phyloP scores from a whole-genome alignment of 1,140 invertebrate species.

The Papilio polyxenes region DNA sequence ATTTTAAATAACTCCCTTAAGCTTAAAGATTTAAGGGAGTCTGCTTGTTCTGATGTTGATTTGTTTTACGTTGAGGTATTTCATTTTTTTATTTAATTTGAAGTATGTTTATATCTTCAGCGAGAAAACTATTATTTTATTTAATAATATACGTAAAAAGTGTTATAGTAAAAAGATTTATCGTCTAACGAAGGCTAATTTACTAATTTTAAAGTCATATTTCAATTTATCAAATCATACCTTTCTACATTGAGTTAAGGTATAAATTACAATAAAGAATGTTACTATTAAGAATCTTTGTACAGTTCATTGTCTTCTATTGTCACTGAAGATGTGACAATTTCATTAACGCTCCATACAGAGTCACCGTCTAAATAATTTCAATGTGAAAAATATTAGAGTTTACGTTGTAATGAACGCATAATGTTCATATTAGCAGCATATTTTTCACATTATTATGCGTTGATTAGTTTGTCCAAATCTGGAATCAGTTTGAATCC shows the following conservation, averaged over 20 bases:
- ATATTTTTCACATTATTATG: slow-evolving; percentile 11
- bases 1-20: no score
- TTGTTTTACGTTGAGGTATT: no score
- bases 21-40: no score
- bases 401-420: slow-evolving; percentile 29
- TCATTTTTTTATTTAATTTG: no score
- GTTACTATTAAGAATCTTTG: not conserved
- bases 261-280: not conserved
- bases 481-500: not conserved
- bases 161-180: no score
- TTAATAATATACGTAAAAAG: no score
- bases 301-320: slow-evolving; percentile 44
- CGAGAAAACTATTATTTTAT: no score
- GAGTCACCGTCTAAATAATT: slow-evolving; percentile 34
- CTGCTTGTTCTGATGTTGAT: no score
- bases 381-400: slow-evolving; percentile 45
- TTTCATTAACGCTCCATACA: slow-evolving; percentile 41
- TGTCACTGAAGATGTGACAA: slow-evolving; percentile 49
- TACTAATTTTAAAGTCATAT: not conserved
- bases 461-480: not conserved
- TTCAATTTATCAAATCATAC: not conserved
- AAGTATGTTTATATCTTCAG: no score
- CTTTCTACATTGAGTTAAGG: not conserved
- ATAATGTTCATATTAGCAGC: slow-evolving; percentile 28
- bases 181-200: not conserved